These are phyloP conservation scores for Willisornis vidua DNA, from an alignment of 2,113 vertebrate species.

Conservation along the genomic window DNA sequence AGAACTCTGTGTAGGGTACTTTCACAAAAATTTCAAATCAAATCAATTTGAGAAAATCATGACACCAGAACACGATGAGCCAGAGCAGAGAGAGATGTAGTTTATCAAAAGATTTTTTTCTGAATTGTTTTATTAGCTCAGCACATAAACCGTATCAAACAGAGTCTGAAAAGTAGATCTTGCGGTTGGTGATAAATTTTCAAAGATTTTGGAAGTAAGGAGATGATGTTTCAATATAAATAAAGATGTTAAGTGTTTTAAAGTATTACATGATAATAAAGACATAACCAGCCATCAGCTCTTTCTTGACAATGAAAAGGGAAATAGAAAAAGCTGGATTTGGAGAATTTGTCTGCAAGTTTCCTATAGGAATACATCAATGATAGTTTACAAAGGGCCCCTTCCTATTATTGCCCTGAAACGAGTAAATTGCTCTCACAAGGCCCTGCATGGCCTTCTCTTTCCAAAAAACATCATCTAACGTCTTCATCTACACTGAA, in stretches of 20 bases:
- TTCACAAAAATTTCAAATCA: not conserved
- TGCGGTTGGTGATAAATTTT: not conserved
- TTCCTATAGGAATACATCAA: constrained; percentile 3
- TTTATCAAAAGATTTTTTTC: not conserved
- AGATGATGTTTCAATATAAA: not conserved
- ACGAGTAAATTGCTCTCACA: not conserved
- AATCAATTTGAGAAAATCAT: not conserved
- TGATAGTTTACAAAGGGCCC: not conserved
- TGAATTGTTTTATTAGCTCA: not conserved
- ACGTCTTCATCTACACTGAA: not conserved
- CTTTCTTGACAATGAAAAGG: not conserved
- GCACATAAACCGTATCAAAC: not conserved
- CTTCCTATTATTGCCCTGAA: not conserved
- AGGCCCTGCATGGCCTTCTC: not conserved
- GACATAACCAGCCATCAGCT: not conserved
- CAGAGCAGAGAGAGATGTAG: not conserved
- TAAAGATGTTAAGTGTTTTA: not conserved
- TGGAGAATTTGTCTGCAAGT: not conserved
- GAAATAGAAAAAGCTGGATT: not conserved
- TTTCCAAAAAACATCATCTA: not conserved
- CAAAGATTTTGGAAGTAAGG: not conserved
- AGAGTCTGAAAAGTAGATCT: not conserved
- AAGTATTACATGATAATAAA: not conserved
- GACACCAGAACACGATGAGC: not conserved
- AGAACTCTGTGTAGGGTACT: not conserved